Evolutionary conservation across 1,140 invertebrate species (phyloP), one percentile per base, ranked within the genome.

Genomic region (Whitmania pigra): DNA sequence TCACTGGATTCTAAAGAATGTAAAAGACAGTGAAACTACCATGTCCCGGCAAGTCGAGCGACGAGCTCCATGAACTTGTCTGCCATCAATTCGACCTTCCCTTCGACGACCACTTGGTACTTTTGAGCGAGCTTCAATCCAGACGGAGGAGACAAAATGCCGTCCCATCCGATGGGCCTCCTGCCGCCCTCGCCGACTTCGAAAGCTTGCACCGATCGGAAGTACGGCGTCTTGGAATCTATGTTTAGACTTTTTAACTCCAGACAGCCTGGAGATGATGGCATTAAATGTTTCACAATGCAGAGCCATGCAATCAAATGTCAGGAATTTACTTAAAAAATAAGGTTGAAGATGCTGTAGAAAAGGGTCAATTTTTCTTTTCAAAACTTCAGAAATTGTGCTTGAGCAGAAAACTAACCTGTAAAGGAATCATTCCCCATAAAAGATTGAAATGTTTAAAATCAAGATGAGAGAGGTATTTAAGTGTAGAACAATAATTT

Each of bases 321-420:
- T 63, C 9, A 7, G 5, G 40, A 53, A 76, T 76, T 78, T 79
- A 85, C 85, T 84, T 22, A 85, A 71, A 79, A 85, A 84, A 29
- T 78, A 76, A 27, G 85, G 85, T 74, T 85, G 84, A 9, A 84
- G 80, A 69, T 82, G 82, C 69, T 82, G 80, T 40, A 86, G 72
- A 15, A 85, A 71, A 11, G 85, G 84, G 71, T 86, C 84, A 53
- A 86, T 71, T 49, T 79, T 77, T 74, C 82, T 82, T 74, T 85
- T 85, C 0, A 85, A 77, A 36, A 84, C 75, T 40, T 81, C 81
- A 75, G 85, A 84, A 72, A 86, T 82, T 69, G 80, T 82, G 20
- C 77, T 77, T n/a, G 84, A 81, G 73, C 83, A 83, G 72, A 85
- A 86, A 55, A 84, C 81, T 84, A 84, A 85, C 85, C 85, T 86